phyloP scores from a whole-genome alignment of 2,888 invertebrate species.

The Callyntrura sp. region DNA sequence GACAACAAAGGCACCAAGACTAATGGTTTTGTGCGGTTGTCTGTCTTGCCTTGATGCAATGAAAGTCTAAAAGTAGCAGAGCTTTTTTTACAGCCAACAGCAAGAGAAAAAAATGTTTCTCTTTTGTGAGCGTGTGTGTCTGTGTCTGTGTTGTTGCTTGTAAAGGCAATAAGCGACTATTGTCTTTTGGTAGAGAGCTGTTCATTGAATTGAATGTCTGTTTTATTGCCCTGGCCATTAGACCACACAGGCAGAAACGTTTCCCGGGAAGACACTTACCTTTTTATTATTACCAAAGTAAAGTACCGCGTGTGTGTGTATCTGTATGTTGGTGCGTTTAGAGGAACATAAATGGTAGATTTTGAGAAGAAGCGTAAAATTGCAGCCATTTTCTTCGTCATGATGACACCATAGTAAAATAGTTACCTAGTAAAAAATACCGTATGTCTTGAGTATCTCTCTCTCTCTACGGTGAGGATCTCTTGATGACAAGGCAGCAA shows the following conservation, averaged over 20 bases:
- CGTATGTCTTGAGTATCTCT: neutral
- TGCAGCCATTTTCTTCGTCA: conserved; percentile 55
- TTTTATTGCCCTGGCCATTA: conserved; percentile 75
- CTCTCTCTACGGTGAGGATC: neutral
- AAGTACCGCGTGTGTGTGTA: neutral
- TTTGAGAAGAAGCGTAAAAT: neutral
- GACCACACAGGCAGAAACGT: neutral
- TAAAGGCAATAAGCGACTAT: neutral
- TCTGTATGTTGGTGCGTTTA: neutral
- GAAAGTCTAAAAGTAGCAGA: conserved; percentile 42
- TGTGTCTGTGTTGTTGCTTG: no score
- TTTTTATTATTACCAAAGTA: conserved; percentile 54
- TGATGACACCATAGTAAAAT: neutral
- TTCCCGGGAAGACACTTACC: conserved; percentile 9
- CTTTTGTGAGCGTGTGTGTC: neutral
- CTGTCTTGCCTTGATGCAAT: conserved; percentile 20
- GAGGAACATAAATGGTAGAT: neutral
- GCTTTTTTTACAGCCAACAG: neutral
- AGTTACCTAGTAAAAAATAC: conserved; percentile 42
- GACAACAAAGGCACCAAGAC: neutral
- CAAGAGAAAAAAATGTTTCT: neutral
- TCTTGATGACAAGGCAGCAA: neutral
- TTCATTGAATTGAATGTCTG: conserved; percentile 78
- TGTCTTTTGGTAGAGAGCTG: conserved; percentile 33
- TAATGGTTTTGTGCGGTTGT: conserved; percentile 21